These are phyloP conservation scores for Paedocypris micromegethes DNA, from an alignment of 2,797 vertebrate species.

Conservation along the genomic window DNA sequence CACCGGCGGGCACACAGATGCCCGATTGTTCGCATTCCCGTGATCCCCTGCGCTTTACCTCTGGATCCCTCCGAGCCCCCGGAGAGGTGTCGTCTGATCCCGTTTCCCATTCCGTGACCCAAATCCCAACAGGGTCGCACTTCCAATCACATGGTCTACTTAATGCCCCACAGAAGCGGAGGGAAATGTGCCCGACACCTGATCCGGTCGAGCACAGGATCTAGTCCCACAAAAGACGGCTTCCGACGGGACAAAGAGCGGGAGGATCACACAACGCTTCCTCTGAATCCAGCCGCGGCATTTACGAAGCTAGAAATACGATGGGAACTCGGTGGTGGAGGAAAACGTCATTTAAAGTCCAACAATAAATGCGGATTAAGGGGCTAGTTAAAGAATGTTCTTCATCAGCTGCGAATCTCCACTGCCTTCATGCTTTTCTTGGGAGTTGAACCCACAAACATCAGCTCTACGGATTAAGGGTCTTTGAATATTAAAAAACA, in stretches of 20 bases:
- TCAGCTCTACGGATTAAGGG: too few relatives aligned
- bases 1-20: slow-evolving; percentile 53
- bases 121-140: not conserved
- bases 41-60: slow-evolving; percentile 32
- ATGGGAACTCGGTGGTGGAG: not conserved
- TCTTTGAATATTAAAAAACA: too few relatives aligned
- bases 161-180: slow-evolving; percentile 8
- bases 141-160: slow-evolving; percentile 15
- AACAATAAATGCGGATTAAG: too few relatives aligned
- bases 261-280: slow-evolving; percentile 12
- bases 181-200: slow-evolving; percentile 22
- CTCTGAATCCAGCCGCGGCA: slow-evolving; percentile 18
- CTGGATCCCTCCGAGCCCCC: slow-evolving; percentile 9
- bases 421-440: too few relatives aligned
- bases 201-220: slow-evolving; percentile 28
- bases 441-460: too few relatives aligned
- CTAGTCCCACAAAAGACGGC: slow-evolving; percentile 12
- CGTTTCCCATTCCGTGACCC: slow-evolving; percentile 13
- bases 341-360: too few relatives aligned
- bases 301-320: slow-evolving; percentile 10
- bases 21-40: slow-evolving; percentile 49
- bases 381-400: too few relatives aligned
- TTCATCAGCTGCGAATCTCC: too few relatives aligned
- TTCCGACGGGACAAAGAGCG: slow-evolving; percentile 7
- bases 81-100: slow-evolving; percentile 9